Conservation (phyloP, 2,113 vertebrate genomes). For the Phylloscopus whistleri region DNA sequence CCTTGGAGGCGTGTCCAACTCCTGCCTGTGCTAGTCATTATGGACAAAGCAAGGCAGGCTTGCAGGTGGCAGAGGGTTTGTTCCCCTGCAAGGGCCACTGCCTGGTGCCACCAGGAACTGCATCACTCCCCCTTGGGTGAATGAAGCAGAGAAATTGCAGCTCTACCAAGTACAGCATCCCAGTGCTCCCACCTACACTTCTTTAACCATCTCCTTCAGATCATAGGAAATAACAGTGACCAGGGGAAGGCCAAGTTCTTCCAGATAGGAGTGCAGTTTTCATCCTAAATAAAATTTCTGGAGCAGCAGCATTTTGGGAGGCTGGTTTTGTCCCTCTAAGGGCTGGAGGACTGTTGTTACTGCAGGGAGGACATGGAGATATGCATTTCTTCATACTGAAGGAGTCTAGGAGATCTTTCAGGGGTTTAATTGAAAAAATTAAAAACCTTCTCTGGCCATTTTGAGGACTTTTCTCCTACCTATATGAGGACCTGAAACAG, state of each 20-base stretch:
- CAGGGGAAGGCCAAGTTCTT: neutral
- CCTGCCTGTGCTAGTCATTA: neutral
- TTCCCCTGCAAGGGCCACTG: neutral
- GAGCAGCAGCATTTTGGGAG: neutral
- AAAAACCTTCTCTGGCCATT: neutral
- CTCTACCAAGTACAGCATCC: neutral
- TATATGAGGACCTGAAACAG: neutral
- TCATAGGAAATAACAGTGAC: neutral
- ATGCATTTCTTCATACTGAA: neutral
- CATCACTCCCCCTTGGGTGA: neutral
- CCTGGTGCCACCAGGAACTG: rapidly evolving
- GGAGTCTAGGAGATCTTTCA: neutral
- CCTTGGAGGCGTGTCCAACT: neutral
- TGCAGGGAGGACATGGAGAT: neutral
- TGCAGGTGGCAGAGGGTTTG: neutral
- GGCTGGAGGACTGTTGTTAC: neutral
- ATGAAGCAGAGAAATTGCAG: neutral
- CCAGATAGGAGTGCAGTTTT: neutral
- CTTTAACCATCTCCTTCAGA: neutral
- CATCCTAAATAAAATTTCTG: neutral
- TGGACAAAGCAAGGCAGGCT: neutral
- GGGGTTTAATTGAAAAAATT: neutral
- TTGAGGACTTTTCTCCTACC: neutral
- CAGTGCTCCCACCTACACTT: neutral
- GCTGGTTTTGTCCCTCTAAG: neutral